Evolutionary conservation across 2,113 vertebrate species (phyloP), one percentile per base, ranked within the genome.

Genomic region (Neotragus pygmaeus): DNA sequence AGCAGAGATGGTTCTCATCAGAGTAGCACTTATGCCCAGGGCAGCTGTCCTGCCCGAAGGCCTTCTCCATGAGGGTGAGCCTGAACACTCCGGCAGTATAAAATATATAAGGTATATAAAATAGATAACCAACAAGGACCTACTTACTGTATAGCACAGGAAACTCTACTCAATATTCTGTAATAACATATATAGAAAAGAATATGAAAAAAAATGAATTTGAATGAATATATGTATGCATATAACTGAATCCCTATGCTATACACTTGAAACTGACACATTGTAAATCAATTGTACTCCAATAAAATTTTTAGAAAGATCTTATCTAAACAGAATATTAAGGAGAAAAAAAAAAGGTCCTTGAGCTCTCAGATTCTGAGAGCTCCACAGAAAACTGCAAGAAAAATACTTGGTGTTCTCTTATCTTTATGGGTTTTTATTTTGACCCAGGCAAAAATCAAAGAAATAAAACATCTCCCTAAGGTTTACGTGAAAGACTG

Each of bases 401-500:
- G 23, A 70, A 57, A 14, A 87, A 36, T 12, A 55, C 7, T 2
- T 27, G 15, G 14, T 77, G 5, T 39, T 82, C 21, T 12, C 25
- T 81, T 27, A 57, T 39, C 45, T 82, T 88, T 25, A 51, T 4
- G 12, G 28, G 7, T 82, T 86, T 96, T 92, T 3, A 43, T 96
- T 96, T 94, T 94, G 84, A 90, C 17, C 19, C 58, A 87, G 1
- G 21, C 4, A 93, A 96, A 47, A 45, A 51, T 33, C 51, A 96
- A 96, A 80, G 62, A 95, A 84, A 43, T 43, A 73, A 92, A 62
- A 90, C 83, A 19, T 90, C 90, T n/a, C 16, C 66, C 51, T 89
- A 30, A 62, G 55, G 33, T 47, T 81, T 43, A 73, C 19, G 23
- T 3, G 19, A 87, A 57, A 83, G 30, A 60, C 0, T 45, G 43